Evolutionary conservation across 2,888 invertebrate genomes (phyloP), one percentile per base, ranked within the genome.

Genomic region (Thymelicus acteon): DNA sequence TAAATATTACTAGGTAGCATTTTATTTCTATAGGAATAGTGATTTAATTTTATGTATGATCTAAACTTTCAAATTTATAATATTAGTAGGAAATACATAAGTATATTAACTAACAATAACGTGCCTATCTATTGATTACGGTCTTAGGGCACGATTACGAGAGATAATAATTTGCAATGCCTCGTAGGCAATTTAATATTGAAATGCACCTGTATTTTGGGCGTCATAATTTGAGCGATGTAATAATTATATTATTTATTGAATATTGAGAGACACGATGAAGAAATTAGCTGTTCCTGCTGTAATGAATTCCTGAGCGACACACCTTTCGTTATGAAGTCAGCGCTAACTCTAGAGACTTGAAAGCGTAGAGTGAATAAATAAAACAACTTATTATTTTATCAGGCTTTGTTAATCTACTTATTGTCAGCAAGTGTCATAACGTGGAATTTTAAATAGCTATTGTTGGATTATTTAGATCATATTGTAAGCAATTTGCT

Each of bases 251-350:
- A 65, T 31, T 71, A 75, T 73, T 68, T 66, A 73, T 69, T 65
- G 60, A 54, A 69, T 68, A 71, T 64, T 69, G 67, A 62, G 68
- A 62, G 75, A 73, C 71, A 67, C 72, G 57, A 66, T 71, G 71
- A 66, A 76, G 79, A 79, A 78, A 78, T 79, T 77, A 78, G 75
- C 77, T 75, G 76, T 78, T 74, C 75, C 77, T 75, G 76, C 76
- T 78, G 75, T 75, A 75, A 77, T 76, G 81, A 87, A 91, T 91
- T 88, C 89, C 88, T 83, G 24, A 72, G 82, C 79, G 87, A 86
- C 89, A 89, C 90, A 86, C 92, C 91, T 91, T 84, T 87, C 85
- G 86, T 88, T 89, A 89, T 85, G 86, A 83, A 91, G 90, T 91
- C 90, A 87, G 83, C 83, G 77, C 82, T 81, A 80, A 79, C 79